Evolutionary conservation across 2,888 invertebrate genomes (phyloP).

Genomic region (Yponomeuta sedellus): DNA sequence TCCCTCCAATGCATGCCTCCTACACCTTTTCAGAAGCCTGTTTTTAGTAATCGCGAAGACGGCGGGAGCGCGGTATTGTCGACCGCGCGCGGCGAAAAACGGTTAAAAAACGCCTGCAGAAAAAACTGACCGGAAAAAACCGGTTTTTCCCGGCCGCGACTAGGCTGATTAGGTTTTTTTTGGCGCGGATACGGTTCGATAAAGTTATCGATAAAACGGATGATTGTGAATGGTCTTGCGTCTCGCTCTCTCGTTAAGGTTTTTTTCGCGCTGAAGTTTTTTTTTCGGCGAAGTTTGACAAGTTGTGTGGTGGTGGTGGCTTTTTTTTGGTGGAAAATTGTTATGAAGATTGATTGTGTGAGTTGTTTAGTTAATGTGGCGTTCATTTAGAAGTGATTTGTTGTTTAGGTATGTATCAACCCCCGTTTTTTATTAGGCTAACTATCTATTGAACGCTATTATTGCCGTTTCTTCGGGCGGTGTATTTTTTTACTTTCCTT

Average conservation of each 20-base stretch:
- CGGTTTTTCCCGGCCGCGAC: constrained; percentile 15
- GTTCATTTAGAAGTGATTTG: not conserved
- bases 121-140: constrained; percentile 2
- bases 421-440: not conserved
- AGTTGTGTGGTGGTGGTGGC: not conserved
- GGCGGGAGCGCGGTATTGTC: constrained; percentile 34
- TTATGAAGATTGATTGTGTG: constrained; percentile 1
- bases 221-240: not conserved
- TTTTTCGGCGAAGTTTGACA: not conserved
- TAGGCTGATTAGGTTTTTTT: constrained; percentile 16
- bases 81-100: constrained; percentile 15
- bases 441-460: not conserved
- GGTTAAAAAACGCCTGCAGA: constrained; percentile 16
- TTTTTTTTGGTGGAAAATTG: not conserved
- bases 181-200: not conserved
- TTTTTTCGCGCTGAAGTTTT: constrained; percentile 8
- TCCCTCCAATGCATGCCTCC: constrained; percentile 53
- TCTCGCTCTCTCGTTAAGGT: not conserved
- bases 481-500: no score
- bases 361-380: not conserved
- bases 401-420: not conserved
- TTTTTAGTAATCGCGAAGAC: constrained; percentile 71
- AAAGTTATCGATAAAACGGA: constrained; percentile 1
- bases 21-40: constrained; percentile 56
- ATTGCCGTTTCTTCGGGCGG: no score